Evolutionary conservation across 2,888 invertebrate species (phyloP), one percentile per base, ranked within the genome.

Genomic region (Mythimna vitellina): DNA sequence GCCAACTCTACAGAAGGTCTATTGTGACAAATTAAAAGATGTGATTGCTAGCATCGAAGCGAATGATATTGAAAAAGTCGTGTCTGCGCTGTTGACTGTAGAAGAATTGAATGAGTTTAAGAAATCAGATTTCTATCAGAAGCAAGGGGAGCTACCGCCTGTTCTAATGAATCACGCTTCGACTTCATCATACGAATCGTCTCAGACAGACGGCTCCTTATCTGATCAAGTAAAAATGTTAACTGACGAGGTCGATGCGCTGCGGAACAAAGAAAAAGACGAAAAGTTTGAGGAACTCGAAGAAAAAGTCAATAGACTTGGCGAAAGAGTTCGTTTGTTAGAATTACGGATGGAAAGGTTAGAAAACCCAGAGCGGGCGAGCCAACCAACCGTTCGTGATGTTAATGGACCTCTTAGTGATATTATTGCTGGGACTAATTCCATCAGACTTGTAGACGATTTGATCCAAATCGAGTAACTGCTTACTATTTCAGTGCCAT

Each of bases 1-100:
- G 32, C 87, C 89, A 0, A 86, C 88, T 0, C 80, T 92, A 0
- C 89, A 92, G 56, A 87, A 88, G 22, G 82, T 92, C 1, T 95
- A 96, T 70, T 84, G 87, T 8, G 91, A 92, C 7, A 92, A 91
- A 72, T 76, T 96, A 53, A 92, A 91, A 46, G 88, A 89, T 4
- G 93, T 96, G 0, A 86, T 96, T 1, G 85, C 88, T 0, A 90
- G 92, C 17, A 90, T 96, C 1, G 91, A 93, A 17, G 80, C 87
- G 0, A 92, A 93, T 14, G 90, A 94, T 20, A 89, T 91, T 0
- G 92, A 93, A 1, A 91, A 90, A 71, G 85, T 93, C 0, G 86
- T 90, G 0, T 75, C 83, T 0, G 88, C 81, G 4, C 73, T 95
- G n/a, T 76, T 95, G 4, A 92, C 90, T 0, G 67, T 86, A 0